Conservation (phyloP, 2,113 vertebrate genomes). For the Eretmochelys imbricata region DNA sequence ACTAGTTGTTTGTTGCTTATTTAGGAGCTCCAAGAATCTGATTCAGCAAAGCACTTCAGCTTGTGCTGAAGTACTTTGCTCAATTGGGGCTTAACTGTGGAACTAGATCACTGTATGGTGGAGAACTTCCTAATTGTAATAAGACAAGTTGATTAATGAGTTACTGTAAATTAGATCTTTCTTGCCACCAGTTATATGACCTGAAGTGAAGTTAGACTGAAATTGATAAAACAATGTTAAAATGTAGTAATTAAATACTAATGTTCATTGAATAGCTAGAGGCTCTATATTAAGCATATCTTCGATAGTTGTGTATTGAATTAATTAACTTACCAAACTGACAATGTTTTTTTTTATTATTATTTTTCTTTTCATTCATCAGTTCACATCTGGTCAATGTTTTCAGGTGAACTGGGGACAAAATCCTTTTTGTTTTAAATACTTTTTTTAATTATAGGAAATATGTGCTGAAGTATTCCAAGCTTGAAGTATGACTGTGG, state of each 20-base stretch:
- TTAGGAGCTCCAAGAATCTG: neutral
- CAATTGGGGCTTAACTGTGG: neutral
- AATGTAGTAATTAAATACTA: neutral
- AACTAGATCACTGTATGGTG: neutral
- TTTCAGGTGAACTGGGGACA: neutral
- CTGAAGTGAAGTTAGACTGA: neutral
- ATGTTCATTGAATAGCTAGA: rapidly evolving
- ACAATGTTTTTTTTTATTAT: neutral
- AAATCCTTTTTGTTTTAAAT: neutral
- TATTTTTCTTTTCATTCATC: neutral
- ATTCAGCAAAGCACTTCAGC: neutral
- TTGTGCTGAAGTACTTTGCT: neutral
- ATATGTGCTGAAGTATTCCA: neutral
- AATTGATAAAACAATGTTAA: neutral
- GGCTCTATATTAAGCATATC: neutral
- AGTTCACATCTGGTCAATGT: neutral
- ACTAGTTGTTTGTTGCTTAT: neutral
- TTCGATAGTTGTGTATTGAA: neutral
- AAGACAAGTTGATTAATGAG: neutral
- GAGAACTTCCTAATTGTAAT: neutral
- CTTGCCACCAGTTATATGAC: neutral
- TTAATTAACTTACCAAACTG: rapidly evolving
- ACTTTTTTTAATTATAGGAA: neutral
- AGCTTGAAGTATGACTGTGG: neutral
- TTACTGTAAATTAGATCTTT: neutral